Evolutionary conservation across 2,113 vertebrate genomes (phyloP).

Genomic region (Ochotona curzoniae): DNA sequence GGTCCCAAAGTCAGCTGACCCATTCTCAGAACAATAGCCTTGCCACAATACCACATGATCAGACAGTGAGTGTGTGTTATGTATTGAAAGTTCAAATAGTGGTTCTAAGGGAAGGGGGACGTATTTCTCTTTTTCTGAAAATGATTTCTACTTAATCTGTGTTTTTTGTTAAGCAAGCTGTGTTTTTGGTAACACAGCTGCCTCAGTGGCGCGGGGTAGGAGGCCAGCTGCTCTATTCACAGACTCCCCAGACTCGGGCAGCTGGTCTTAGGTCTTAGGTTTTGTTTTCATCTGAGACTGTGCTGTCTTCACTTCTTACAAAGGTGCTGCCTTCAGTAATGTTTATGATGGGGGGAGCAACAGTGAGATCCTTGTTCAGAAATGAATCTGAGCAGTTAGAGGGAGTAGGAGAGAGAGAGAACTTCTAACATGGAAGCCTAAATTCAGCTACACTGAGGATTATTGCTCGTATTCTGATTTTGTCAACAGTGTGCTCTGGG

Average conservation of each 20-base stretch:
- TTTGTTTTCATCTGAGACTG: background rate
- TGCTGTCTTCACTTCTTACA: slow-evolving; percentile 34
- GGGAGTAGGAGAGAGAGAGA: background rate
- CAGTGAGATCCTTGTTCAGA: background rate
- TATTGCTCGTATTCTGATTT: background rate
- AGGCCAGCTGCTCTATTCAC: background rate
- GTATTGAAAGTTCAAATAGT: background rate
- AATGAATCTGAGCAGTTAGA: background rate
- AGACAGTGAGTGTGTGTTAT: background rate
- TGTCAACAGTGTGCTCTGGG: background rate
- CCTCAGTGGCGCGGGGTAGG: background rate
- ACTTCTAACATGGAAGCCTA: background rate
- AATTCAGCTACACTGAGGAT: background rate
- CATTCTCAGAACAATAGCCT: background rate
- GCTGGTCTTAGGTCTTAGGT: background rate
- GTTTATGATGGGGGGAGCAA: background rate
- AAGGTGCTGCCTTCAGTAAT: background rate
- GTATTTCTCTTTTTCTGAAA: background rate
- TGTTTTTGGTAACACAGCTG: background rate
- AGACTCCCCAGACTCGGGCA: background rate
- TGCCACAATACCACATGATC: background rate
- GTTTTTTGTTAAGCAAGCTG: background rate
- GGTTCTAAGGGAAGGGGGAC: background rate
- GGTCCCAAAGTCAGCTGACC: background rate
- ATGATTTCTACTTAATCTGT: background rate